Base-by-base conservation (phyloP, 2,113 vertebrate species). In the Ciconia maguari region DNA sequence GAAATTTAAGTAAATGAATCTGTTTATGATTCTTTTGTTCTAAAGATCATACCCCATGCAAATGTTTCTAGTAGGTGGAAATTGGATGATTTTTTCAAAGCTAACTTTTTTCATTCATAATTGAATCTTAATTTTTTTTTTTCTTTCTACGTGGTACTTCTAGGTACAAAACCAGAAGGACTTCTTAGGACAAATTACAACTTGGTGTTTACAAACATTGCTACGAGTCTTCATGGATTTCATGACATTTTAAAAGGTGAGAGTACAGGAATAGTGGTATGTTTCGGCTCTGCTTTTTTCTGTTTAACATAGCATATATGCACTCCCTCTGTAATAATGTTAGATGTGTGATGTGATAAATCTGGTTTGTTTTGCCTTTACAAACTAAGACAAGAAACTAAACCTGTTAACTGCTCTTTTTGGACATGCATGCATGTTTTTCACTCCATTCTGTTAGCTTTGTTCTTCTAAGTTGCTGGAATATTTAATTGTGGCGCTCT, bases 201-300 rank as follows among this genome's bases (percentile, higher is more conserved):
- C 25, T 98, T 98, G 2, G 98, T 99, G 81, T 99, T 99, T 98
- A 99, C 99, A 82, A 98, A 99, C 91, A 98, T 99, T 92, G 98
- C 98, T 70, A 98, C 98, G 89, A 98, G 98, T 97, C 98, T 99
- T 80, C 99, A 99, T 95, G 98, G 98, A 94, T 99, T 99, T 87
- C 98, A 99, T 83, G 99, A 99, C 42, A 60, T 98, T 96, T 96
- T 99, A 98, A 99, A 99, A 99, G 99, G 99, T 99, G 94, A 98
- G 98, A 78, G 42, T 52, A 81, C 15, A 18, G 61, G 19, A 92
- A 8, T 44, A 30, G n/a, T 49, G 30, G 30, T n/a, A 22, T 17
- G 9, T 66, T 94, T 78, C 38, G 79, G 16, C 32, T 82, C 75
- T 91, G 12, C 38, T 75, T 60, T 26, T 48, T 80, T 88, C 52